These are phyloP conservation scores for Machaerirhynchus nigripectus DNA, from an alignment of 2,113 vertebrate genomes.

Conservation along the genomic window DNA sequence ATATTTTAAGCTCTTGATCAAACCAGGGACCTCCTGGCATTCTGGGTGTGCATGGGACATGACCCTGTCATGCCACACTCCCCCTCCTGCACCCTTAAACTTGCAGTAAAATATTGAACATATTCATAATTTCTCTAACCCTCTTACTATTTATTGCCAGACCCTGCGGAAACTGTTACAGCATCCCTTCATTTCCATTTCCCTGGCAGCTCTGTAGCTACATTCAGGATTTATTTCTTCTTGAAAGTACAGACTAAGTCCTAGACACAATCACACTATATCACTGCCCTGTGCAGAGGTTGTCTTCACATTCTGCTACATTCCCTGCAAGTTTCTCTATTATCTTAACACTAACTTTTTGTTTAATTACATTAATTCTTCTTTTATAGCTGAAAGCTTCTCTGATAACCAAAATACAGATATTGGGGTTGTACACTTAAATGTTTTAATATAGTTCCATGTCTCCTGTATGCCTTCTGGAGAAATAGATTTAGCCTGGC, in stretches of 20 bases:
- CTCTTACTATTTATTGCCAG: background rate
- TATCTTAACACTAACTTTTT: background rate
- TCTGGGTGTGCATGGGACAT: background rate
- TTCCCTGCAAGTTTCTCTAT: background rate
- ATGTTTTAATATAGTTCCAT: background rate
- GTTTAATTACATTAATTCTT: background rate
- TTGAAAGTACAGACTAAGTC: background rate
- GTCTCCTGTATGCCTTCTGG: background rate
- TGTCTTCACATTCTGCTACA: background rate
- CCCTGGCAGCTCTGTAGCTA: background rate
- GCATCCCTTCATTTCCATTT: background rate
- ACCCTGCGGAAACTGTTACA: background rate
- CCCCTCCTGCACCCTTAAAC: background rate
- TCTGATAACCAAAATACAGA: background rate
- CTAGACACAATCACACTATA: background rate
- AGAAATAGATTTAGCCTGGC: background rate
- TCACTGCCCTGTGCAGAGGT: background rate
- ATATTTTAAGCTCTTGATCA: background rate
- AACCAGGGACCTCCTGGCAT: background rate
- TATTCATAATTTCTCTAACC: background rate
- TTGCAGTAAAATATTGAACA: background rate
- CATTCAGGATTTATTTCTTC: slow-evolving; percentile 29
- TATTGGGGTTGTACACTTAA: background rate
- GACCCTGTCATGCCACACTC: background rate
- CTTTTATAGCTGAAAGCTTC: background rate